These are phyloP conservation scores for Vireo griseus DNA, from an alignment of 2,797 vertebrate species.

Conservation along the genomic window DNA sequence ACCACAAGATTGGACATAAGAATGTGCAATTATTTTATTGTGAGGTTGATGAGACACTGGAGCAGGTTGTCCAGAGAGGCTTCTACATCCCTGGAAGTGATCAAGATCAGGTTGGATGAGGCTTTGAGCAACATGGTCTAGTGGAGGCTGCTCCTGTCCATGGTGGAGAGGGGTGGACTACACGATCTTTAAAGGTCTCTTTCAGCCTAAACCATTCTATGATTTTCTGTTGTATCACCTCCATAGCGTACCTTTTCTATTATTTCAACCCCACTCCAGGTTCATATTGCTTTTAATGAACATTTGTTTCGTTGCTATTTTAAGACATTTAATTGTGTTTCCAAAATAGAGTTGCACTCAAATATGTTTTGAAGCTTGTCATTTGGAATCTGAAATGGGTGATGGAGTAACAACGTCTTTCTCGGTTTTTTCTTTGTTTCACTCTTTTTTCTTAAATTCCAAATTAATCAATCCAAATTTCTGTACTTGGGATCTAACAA, in stretches of 20 bases:
- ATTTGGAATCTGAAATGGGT: neutral
- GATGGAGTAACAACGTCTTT: neutral
- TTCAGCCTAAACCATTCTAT: neutral
- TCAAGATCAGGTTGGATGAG: fast-evolving
- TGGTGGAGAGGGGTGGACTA: fast-evolving
- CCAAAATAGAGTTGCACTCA: neutral
- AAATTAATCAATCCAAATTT: neutral
- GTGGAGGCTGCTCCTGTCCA: neutral
- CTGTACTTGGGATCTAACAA: neutral
- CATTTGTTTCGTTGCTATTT: neutral
- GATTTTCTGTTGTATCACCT: neutral
- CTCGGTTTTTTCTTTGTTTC: fast-evolving
- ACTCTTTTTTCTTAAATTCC: neutral
- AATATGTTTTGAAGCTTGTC: neutral
- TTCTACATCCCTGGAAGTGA: neutral
- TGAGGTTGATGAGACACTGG: neutral
- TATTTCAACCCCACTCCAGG: neutral
- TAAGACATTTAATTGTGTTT: neutral
- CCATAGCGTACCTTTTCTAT: neutral
- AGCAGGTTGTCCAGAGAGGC: neutral
- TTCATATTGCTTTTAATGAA: neutral
- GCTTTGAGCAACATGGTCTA: neutral
- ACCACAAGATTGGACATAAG: neutral
- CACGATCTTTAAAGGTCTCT: neutral
- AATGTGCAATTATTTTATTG: neutral